Evolutionary conservation across 2,113 vertebrate genomes (phyloP).

Genomic region (Myrmophylax atrothorax): DNA sequence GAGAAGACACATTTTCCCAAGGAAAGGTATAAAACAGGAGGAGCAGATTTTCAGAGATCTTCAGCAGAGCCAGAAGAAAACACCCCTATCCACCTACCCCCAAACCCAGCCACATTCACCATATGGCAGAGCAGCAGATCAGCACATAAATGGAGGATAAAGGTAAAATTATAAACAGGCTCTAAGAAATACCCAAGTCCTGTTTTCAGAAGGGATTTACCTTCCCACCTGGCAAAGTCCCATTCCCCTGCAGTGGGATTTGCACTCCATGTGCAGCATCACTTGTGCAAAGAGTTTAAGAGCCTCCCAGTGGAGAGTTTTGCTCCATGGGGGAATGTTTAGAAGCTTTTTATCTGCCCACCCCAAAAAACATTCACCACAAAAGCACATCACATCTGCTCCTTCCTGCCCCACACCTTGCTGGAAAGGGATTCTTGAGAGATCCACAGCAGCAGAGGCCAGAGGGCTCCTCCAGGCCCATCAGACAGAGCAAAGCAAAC

Average conservation of each 20-base stretch:
- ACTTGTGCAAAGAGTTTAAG: not conserved
- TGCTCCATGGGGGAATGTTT: not conserved
- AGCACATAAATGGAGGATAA: not conserved
- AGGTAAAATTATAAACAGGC: not conserved
- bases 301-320: not conserved
- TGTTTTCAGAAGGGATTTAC: not conserved
- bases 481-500: not conserved
- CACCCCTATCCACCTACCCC: not conserved
- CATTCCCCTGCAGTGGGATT: not conserved
- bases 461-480: not conserved
- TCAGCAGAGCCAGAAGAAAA: not conserved
- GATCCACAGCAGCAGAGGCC: not conserved
- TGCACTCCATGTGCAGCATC: not conserved
- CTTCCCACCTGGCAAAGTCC: not conserved
- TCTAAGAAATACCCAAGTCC: not conserved
- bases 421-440: not conserved
- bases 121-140: not conserved
- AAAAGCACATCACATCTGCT: accelerated
- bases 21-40: not conserved
- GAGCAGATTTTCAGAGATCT: not conserved
- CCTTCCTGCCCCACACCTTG: not conserved
- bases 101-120: accelerated
- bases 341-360: not conserved
- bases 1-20: not conserved
- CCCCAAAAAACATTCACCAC: accelerated